A percentile compares a stretch with the other conserved stretches of the same genome.
Conservation (phyloP, 1,140 invertebrate species). For the Hetaerina americana region DNA sequence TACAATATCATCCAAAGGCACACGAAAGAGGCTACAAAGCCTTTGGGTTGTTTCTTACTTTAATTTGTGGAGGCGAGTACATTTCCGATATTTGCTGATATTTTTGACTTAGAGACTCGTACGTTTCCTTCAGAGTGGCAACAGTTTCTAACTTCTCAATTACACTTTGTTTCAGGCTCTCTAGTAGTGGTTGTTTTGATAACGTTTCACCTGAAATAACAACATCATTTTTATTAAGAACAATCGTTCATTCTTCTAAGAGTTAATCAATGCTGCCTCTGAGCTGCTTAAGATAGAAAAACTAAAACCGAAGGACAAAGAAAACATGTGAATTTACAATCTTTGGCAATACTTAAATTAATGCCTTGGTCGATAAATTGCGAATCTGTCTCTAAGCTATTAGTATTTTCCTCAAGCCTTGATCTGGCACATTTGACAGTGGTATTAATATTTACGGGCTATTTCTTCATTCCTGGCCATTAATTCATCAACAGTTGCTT, state of each 20-base stretch:
- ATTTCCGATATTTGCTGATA: conserved; percentile 56
- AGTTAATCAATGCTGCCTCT: no score
- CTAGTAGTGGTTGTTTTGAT: conserved; percentile 46
- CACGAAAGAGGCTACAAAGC: conserved; percentile 18
- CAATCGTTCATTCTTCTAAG: conserved; percentile 10
- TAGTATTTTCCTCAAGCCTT: no score
- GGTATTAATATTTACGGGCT: conserved; percentile 37
- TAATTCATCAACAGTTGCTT: conserved; percentile 50
- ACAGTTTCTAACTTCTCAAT: conserved; percentile 45
- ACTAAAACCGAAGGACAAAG: no score
- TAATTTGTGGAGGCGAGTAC: conserved; percentile 57
- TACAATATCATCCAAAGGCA: not conserved
- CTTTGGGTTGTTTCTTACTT: conserved; percentile 32
- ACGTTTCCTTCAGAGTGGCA: conserved; percentile 51
- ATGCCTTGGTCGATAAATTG: no score
- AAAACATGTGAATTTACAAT: no score
- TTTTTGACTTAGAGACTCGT: conserved; percentile 48
- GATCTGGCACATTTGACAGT: conserved; percentile 6
- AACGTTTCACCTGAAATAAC: conserved; percentile 45
- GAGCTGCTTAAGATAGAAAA: no score
- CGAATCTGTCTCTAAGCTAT: no score
- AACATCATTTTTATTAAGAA: conserved; percentile 3
- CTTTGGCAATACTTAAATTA: no score
- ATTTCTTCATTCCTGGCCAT: conserved; percentile 56
- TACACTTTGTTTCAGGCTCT: conserved; percentile 44